These are phyloP conservation scores for Ammodytes dubius DNA, from an alignment of 2,113 vertebrate species.

Conservation along the genomic window DNA sequence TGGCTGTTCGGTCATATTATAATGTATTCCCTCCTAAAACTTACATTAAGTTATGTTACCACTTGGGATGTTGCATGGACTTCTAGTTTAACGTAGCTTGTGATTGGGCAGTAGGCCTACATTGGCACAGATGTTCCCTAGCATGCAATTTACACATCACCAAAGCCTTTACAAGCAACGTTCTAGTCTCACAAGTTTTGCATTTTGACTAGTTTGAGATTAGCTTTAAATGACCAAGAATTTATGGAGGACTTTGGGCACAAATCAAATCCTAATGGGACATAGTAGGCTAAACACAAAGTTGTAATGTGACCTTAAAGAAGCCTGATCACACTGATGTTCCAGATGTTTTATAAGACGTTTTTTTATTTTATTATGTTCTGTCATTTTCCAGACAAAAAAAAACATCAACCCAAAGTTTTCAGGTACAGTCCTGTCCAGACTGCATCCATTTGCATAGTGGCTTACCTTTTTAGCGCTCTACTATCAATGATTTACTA, in stretches of 20 bases:
- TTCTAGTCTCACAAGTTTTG: background rate
- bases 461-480: constrained; percentile 54
- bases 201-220: background rate
- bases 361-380: background rate
- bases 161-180: background rate
- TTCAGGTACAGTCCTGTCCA: constrained; percentile 26
- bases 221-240: background rate
- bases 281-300: background rate
- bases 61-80: background rate
- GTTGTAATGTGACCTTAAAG: background rate
- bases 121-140: background rate
- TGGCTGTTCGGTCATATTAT: background rate
- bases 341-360: background rate
- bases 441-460: constrained; percentile 48
- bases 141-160: background rate
- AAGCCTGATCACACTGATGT: background rate
- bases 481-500: constrained; percentile 78
- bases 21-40: background rate
- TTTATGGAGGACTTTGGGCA: background rate
- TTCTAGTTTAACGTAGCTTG: background rate
- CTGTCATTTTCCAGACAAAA: background rate
- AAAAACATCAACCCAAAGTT: background rate
- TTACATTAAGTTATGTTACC: background rate
- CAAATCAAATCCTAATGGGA: background rate
- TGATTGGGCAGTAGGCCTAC: background rate